A percentile compares a stretch with the other conserved stretches of the same genome.
These are phyloP conservation scores for Cetonia aurata DNA, from an alignment of 2,888 invertebrate species.

Conservation along the genomic window DNA sequence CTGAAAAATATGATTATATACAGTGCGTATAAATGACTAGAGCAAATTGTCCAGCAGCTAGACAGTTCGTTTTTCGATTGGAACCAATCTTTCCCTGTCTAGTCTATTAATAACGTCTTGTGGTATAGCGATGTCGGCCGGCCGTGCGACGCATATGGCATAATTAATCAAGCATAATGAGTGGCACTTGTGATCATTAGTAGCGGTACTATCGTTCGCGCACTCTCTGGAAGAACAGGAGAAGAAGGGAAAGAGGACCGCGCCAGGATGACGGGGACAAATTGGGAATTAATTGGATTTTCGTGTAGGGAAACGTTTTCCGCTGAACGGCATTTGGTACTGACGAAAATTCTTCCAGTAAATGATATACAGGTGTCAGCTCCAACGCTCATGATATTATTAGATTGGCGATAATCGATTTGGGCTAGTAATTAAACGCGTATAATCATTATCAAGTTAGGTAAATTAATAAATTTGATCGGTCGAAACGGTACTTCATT, in stretches of 20 bases:
- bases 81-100: constrained; percentile 1
- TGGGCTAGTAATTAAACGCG: too few species aligned
- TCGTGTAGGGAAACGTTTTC: constrained; percentile 23
- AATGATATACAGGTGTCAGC: too few species aligned
- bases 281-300: constrained; percentile 40
- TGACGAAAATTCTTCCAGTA: too few species aligned
- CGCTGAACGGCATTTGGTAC: neutral
- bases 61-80: neutral
- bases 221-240: neutral
- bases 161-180: constrained; percentile 37
- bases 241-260: neutral
- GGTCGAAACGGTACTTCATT: too few species aligned
- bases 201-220: neutral
- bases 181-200: constrained; percentile 28
- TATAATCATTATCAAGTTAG: too few species aligned
- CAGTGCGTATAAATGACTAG: too few species aligned
- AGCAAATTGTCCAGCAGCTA: constrained; percentile 1
- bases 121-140: neutral
- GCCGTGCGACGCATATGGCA: constrained; percentile 21
- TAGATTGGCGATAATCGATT: too few species aligned
- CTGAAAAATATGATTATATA: too few species aligned
- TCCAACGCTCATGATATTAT: too few species aligned
- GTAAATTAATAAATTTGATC: too few species aligned
- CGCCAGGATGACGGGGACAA: constrained; percentile 18
- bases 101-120: constrained; percentile 14